Evolutionary conservation across 2,113 vertebrate genomes (phyloP).

Genomic region (Pseudonaja textilis): DNA sequence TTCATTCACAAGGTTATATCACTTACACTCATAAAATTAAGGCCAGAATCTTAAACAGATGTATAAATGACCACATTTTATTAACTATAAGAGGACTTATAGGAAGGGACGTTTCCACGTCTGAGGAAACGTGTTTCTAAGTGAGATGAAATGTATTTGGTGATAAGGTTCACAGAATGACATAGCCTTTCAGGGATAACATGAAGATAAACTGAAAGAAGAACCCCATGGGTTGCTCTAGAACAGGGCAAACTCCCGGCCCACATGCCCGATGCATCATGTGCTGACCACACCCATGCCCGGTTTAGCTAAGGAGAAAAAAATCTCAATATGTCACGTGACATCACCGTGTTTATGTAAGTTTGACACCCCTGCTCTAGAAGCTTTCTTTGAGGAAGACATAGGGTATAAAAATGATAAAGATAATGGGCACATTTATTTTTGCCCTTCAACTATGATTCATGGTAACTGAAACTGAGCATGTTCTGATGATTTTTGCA

Average conservation of each 20-base stretch:
- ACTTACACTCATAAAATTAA: neutral
- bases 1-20: neutral
- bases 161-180: neutral
- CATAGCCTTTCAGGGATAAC: neutral
- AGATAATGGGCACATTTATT: neutral
- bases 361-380: neutral
- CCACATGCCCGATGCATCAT: too few species aligned
- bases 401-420: neutral
- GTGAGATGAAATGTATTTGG: neutral
- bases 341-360: too few species aligned
- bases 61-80: neutral
- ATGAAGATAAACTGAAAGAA: neutral
- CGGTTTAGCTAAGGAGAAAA: too few species aligned
- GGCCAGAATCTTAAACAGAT: neutral
- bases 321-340: too few species aligned
- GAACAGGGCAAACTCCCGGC: neutral
- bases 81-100: neutral
- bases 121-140: neutral
- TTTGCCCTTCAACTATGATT: neutral
- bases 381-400: neutral
- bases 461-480: neutral
- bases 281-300: too few species aligned
- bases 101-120: too few species aligned
- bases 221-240: neutral
- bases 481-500: neutral